Conservation (phyloP, 2,113 vertebrate species). For the Urocitellus parryii region DNA sequence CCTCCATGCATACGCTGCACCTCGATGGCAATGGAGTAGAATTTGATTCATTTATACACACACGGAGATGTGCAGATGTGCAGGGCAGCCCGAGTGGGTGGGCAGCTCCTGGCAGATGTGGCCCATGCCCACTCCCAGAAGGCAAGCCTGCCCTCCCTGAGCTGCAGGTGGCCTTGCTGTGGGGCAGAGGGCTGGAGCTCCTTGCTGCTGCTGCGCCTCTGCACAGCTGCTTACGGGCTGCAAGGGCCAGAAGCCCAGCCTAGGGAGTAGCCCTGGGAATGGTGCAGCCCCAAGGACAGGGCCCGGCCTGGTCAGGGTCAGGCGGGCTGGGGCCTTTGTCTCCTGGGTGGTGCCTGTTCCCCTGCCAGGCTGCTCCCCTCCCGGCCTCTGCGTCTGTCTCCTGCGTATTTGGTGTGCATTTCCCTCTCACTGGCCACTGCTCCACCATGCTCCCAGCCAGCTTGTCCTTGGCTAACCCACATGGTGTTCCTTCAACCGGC, state of each 20-base stretch:
- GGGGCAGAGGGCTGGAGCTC: not conserved
- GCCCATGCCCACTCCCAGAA: not conserved
- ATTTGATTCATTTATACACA: too few species aligned
- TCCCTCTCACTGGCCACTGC: not conserved
- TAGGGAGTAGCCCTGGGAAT: not conserved
- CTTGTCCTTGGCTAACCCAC: not conserved
- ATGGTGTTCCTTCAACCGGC: not conserved
- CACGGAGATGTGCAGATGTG: too few species aligned
- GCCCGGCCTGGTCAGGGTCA: not conserved
- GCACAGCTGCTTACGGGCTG: not conserved
- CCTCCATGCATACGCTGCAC: too few species aligned
- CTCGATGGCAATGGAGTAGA: too few species aligned
- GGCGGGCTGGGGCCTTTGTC: not conserved
- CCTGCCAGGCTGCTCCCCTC: rapidly evolving
- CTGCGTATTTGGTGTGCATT: rapidly evolving
- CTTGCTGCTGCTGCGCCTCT: not conserved
- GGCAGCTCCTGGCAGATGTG: rapidly evolving
- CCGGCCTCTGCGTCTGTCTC: not conserved
- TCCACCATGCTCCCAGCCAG: not conserved
- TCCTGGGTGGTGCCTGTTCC: not conserved
- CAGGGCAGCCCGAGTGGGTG: not conserved
- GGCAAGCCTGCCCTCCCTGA: too few species aligned
- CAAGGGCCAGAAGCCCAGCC: not conserved
- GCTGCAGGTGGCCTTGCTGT: not conserved
- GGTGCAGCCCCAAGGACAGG: not conserved